Percentiles rank a stretch among this genome's conserved stretches.
Conservation (phyloP, 2,113 vertebrate species). For the Tiliqua scincoides region DNA sequence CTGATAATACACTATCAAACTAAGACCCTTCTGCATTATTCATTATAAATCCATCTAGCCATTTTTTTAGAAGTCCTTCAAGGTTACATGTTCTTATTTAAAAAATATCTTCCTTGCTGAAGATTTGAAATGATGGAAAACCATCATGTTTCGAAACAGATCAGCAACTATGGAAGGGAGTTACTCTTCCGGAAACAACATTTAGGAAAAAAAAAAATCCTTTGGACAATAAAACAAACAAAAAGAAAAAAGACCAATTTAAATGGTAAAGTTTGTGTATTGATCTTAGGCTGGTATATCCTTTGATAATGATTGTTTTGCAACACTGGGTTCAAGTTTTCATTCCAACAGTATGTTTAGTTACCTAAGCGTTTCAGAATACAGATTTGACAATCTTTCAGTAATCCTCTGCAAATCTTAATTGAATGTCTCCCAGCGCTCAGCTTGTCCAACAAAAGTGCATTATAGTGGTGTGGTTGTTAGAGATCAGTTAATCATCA, state of each 20-base stretch:
- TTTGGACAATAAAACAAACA: conserved; percentile 33
- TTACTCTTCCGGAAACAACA: conserved; percentile 44
- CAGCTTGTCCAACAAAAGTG: conserved; percentile 26
- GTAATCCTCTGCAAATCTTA: conserved; percentile 51
- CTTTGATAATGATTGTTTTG: conserved; percentile 29
- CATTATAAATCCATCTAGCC: conserved; percentile 3
- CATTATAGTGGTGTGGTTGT: conserved; percentile 45
- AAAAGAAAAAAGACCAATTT: conserved; percentile 40
- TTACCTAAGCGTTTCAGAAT: background rate
- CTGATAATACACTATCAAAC: conserved; percentile 18
- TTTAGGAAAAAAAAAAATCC: conserved; percentile 32
- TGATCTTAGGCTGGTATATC: conserved; percentile 17
- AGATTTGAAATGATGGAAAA: background rate
- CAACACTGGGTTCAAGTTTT: conserved; percentile 23
- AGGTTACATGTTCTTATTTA: background rate
- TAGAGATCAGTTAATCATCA: conserved; percentile 54
- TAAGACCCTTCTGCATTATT: background rate
- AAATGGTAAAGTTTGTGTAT: conserved; percentile 18
- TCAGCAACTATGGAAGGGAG: conserved; percentile 32
- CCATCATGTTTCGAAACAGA: background rate
- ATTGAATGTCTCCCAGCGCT: conserved; percentile 22
- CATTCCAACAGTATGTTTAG: conserved; percentile 26
- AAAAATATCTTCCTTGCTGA: background rate
- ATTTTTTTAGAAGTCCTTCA: conserved; percentile 14
- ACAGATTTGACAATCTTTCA: conserved; percentile 24